Evolutionary conservation across 2,888 invertebrate species (phyloP), one percentile per base, ranked within the genome.

Genomic region (Idaea aversata): DNA sequence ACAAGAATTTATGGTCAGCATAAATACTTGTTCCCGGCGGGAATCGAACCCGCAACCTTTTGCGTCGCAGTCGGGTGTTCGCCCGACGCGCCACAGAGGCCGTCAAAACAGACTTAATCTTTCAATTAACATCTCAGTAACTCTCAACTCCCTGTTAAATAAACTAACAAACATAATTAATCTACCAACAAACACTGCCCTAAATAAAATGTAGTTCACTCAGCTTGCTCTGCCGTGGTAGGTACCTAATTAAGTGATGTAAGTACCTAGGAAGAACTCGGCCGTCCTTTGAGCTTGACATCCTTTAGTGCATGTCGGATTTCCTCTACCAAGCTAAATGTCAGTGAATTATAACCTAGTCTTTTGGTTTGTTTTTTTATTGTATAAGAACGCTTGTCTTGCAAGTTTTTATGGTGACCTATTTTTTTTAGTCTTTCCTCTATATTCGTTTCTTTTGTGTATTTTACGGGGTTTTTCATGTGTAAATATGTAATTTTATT

Each of bases 161-260:
- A 13, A 47, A 47, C 13, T 10, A 47, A 47, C 10, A 10, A 47
- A 47, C 6, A 47, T 47, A 47, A 47, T 47, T 47, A 47, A 47
- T 5, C 10, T 47, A 47, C 47, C 47, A 2, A 47, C 47, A 10
- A 10, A 47, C 47, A 4, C 10, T 47, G 47, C 10, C 10, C 47
- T 47, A 13, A 47, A 47, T 47, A 47, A 13, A 47, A 47, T 47
- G 47, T 47, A 47, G 47, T 47, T 47, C 47, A 47, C 47, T 0
- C 7, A 13, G 16, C 34, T 5, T 10, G 16, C 34, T 16, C 34
- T 25, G 34, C 47, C 7, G 34, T 25, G 59, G 59, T n/a, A n/a
- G n/a, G n/a, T n/a, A n/a, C n/a, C n/a, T 59, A 59, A 59, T 59
- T 59, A 59, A 59, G 34, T 59, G 34, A 34, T 59, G 34, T 6